Percentiles rank a stretch among this genome's conserved stretches.
Evolutionary conservation across 2,113 vertebrate species (phyloP).

Genomic region (Scopus umbretta): DNA sequence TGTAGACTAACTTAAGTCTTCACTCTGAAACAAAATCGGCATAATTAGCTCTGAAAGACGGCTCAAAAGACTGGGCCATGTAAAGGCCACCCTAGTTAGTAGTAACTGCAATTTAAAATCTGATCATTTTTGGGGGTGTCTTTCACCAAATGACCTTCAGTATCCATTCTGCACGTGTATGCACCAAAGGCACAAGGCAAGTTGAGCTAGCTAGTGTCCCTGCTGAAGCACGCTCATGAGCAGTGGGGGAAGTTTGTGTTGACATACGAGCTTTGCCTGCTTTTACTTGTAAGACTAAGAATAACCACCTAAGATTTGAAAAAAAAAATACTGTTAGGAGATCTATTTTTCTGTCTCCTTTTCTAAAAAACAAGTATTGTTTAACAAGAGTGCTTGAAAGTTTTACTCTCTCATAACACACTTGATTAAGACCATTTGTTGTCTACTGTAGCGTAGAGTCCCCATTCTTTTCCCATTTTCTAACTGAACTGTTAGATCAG

Average conservation of each 20-base stretch:
- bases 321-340: neutral
- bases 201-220: neutral
- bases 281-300: neutral
- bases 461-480: neutral
- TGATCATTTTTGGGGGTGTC: neutral
- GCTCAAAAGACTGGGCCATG: neutral
- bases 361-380: neutral
- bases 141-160: neutral
- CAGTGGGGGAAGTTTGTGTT: neutral
- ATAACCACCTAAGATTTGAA: neutral
- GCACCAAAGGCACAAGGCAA: neutral
- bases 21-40: neutral
- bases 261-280: neutral
- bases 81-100: neutral
- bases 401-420: neutral
- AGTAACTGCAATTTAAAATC: neutral
- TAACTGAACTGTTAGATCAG: neutral
- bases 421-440: neutral
- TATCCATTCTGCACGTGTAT: fast-evolving
- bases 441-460: neutral
- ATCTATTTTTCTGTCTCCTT: neutral
- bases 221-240: neutral
- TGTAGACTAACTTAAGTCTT: neutral
- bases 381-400: neutral
- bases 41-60: neutral